Base-by-base conservation (phyloP, 2,797 vertebrate species). In the Benthosema pterotum region DNA sequence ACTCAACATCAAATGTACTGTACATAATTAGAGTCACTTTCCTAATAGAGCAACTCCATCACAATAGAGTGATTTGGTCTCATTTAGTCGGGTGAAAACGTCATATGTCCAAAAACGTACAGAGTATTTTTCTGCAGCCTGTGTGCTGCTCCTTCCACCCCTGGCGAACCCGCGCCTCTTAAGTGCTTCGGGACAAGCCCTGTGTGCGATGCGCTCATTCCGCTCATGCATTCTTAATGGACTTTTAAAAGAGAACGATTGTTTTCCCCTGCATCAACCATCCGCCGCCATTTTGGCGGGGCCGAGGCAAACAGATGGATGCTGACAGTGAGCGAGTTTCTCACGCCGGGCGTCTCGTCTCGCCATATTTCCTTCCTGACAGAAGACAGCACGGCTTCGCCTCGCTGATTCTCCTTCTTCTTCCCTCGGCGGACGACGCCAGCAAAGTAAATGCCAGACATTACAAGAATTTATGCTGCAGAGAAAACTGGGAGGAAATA, bases 221-320 rank as follows among this genome's bases (percentile, higher is more conserved):
- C 25, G 50, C 56, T 63, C 77, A 80, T 86, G 80, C 60, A 83
- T 82, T 87, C 80, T 80, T 87, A 86, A 87, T 83, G 78, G 60
- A 48, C 54, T 83, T 79, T 85, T 69, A 88, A 71, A 88, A 74
- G 71, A 75, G 62, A 79, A 46, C 15, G 52, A 80, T 84, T 79
- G 82, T 85, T 86, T 85, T 78, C 70, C 32, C 71, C 71, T 47
- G 78, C 76, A 65, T 43, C 51, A 50, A 25, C 48, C 15, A 48
- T 32, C 60, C 47, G 52, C 53, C 69, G 19, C 64, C 69, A 63
- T 83, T 79, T 81, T 83, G 77, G 82, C 75, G 72, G n/a, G 60
- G 58, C 60, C 3, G 65, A 77, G 72, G 78, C 75, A 82, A 84
- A 83, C 83, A 78, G 88, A 88, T 85, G 82, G 83, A 81, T 68